These are phyloP conservation scores for Euura saliciscinereae DNA, from an alignment of 1,140 invertebrate genomes.

Conservation along the genomic window DNA sequence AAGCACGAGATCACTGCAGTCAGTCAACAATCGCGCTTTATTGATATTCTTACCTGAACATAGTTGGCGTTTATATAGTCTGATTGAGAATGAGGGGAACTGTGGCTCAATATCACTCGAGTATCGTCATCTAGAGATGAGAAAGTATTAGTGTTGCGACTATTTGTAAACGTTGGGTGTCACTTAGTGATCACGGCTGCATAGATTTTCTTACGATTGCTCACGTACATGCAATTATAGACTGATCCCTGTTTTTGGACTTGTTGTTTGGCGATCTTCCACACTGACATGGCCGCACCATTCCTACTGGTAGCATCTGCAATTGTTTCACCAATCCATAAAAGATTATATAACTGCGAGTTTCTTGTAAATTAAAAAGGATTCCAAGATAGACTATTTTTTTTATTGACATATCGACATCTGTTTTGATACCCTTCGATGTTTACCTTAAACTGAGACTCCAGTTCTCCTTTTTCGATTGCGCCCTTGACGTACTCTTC, in stretches of 20 bases:
- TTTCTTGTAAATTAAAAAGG: too few relatives aligned
- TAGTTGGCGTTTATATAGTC: conserved; percentile 99
- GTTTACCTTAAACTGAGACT: not conserved
- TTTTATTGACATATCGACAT: too few relatives aligned
- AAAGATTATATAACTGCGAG: too few relatives aligned
- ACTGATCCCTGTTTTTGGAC: not conserved
- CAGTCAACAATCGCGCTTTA: not conserved
- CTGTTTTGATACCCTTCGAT: too few relatives aligned
- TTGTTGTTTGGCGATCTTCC: not conserved
- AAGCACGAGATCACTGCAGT: not conserved
- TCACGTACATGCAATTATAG: not conserved
- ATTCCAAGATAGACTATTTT: too few relatives aligned
- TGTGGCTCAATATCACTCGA: conserved; percentile 67
- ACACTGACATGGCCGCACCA: not conserved
- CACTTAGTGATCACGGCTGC: too few relatives aligned
- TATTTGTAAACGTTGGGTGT: too few relatives aligned
- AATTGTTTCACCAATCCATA: too few relatives aligned
- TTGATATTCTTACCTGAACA: conserved; percentile 67
- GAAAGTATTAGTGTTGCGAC: not conserved
- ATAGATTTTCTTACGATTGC: too few relatives aligned
- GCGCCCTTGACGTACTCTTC: not conserved
- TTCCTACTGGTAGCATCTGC: not conserved
- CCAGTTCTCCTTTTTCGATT: not conserved
- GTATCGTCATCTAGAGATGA: conserved; percentile 70
- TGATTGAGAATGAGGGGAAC: conserved; percentile 62